phyloP scores from a whole-genome alignment of 92 coral and sea anemone species.

The Plumapathes pennacea region DNA sequence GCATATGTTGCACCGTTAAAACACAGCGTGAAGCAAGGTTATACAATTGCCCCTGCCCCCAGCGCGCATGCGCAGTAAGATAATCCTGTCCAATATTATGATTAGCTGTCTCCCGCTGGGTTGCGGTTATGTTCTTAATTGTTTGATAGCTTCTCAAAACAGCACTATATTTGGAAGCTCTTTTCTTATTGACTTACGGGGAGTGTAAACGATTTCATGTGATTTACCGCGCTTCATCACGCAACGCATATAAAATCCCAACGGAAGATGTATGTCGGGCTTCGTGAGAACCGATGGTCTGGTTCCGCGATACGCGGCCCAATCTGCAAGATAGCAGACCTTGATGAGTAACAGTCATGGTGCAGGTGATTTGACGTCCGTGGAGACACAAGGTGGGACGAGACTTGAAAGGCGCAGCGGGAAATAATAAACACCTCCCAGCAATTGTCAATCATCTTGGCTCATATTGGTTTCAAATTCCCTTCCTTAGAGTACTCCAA shows the following conservation, averaged over 20 bases:
- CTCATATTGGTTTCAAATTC: conserved; percentile 12
- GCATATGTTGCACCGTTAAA: conserved; percentile 98
- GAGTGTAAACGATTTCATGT: conserved; percentile 35
- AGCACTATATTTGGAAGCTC: conserved; percentile 90
- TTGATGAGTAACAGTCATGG: conserved; percentile 59
- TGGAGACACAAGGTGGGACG: conserved; percentile 85
- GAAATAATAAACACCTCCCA: conserved; percentile 87
- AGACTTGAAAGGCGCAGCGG: conserved; percentile 90
- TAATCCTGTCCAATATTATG: conserved; percentile 89
- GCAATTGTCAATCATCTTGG: conserved; percentile 76
- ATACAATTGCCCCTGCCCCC: conserved; percentile 80
- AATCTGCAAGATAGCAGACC: conserved; percentile 44
- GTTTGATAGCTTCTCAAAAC: conserved; percentile 98
- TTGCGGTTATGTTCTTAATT: conserved; percentile 93
- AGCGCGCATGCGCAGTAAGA: conserved; percentile 76
- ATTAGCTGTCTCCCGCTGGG: conserved; percentile 89
- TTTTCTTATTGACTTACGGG: conserved; percentile 68
- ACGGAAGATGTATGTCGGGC: conserved; percentile 40
- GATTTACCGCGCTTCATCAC: conserved; percentile 34
- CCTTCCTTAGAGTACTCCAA: not conserved
- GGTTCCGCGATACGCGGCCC: conserved; percentile 40
- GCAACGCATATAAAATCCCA: conserved; percentile 14
- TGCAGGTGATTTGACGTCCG: conserved; percentile 90
- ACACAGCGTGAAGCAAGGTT: conserved; percentile 77
- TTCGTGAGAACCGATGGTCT: conserved; percentile 63